phyloP scores from a whole-genome alignment of 1,140 invertebrate genomes.

The Epicauta chinensis region DNA sequence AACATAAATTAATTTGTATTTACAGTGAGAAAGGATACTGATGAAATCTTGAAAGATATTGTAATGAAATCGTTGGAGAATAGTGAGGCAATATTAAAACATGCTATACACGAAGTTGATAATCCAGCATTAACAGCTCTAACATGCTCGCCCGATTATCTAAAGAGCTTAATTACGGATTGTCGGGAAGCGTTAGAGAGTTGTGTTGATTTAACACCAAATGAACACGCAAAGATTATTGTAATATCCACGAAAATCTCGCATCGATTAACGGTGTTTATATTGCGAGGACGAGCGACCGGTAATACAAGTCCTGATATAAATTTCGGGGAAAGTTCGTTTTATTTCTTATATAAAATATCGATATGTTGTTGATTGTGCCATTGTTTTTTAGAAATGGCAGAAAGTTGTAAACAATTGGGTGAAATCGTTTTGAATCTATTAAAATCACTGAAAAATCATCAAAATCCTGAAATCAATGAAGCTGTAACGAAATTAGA shows the following conservation, averaged over 20 bases:
- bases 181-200: conserved; percentile 41
- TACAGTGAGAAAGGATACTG: conserved; percentile 29
- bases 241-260: conserved; percentile 27
- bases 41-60: conserved; percentile 31
- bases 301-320: conserved; percentile 69
- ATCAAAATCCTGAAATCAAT: conserved; percentile 25
- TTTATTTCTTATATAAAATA: background rate
- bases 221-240: conserved; percentile 24
- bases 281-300: conserved; percentile 62
- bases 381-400: conserved; percentile 48
- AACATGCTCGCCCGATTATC: conserved; percentile 64
- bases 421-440: conserved; percentile 46
- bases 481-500: conserved; percentile 47
- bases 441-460: conserved; percentile 44
- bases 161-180: conserved; percentile 44
- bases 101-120: conserved; percentile 59
- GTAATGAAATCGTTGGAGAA: conserved; percentile 45
- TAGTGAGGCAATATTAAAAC: conserved; percentile 53
- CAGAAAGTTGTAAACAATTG: conserved; percentile 53
- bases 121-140: conserved; percentile 63
- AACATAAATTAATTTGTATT: conserved; percentile 5
- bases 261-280: conserved; percentile 54
- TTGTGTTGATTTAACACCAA: conserved; percentile 8
- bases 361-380: conserved; percentile 7
- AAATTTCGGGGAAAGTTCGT: conserved; percentile 63